Conservation (phyloP, 2,888 invertebrate genomes). For the Scaptomyza polygonia region DNA sequence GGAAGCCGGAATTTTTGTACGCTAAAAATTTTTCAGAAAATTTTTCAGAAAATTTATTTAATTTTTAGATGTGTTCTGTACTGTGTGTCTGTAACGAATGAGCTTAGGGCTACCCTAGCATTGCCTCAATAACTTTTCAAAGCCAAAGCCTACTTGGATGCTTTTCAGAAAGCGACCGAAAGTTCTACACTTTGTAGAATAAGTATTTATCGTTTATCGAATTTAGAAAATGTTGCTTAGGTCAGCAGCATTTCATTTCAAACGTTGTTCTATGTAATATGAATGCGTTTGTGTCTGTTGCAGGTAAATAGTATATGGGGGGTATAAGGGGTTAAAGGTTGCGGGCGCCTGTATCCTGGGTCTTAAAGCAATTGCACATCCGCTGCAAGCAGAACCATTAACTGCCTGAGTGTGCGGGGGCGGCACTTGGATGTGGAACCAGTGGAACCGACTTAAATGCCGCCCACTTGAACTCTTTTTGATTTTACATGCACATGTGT, state of each 20-base stretch:
- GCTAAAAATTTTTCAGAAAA: constrained; percentile 4
- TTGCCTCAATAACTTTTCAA: fast-evolving
- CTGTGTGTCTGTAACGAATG: constrained; percentile 35
- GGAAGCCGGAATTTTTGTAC: constrained; percentile 24
- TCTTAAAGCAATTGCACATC: constrained; percentile 56
- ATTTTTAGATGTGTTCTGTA: constrained; percentile 27
- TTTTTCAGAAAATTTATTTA: constrained; percentile 10
- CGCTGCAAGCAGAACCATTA: constrained; percentile 50
- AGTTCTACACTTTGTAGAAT: neutral
- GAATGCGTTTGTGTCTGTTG: neutral
- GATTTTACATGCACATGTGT: constrained; percentile 48
- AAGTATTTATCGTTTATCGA: neutral
- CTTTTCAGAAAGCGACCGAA: neutral
- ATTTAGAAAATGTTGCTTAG: no score
- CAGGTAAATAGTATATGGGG: neutral
- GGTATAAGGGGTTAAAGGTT: neutral
- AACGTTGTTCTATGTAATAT: no score
- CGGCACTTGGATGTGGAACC: constrained; percentile 40
- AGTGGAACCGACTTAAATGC: constrained; percentile 59
- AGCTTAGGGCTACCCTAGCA: neutral
- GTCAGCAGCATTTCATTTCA: no score
- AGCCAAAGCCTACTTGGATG: constrained; percentile 22
- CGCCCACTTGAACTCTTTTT: constrained; percentile 75
- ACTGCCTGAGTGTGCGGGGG: constrained; percentile 48
- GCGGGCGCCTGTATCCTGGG: constrained; percentile 4